A percentile compares a stretch with the other conserved stretches of the same genome.
Evolutionary conservation across 2,888 invertebrate species (phyloP).

Genomic region (Drosophila macrospina): DNA sequence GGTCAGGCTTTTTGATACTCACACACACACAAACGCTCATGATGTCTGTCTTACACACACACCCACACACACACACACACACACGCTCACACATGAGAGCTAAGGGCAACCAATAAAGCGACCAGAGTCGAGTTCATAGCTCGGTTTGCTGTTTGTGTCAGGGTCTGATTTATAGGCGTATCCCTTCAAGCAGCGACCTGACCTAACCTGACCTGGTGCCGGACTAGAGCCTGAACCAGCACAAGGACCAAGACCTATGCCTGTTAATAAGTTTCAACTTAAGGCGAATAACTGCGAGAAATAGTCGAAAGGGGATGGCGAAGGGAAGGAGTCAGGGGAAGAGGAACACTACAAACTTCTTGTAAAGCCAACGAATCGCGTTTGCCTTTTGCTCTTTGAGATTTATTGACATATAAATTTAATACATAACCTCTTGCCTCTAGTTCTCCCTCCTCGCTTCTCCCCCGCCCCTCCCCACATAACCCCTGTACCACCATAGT

Average conservation of each 20-base stretch:
- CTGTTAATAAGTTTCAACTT: constrained; percentile 64
- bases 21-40: constrained; percentile 6
- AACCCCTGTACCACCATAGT: neutral
- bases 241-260: constrained; percentile 43
- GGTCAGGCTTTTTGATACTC: constrained; percentile 33
- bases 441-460: neutral
- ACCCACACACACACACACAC: neutral
- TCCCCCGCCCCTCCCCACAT: neutral
- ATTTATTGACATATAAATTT: constrained; percentile 80
- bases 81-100: constrained; percentile 3
- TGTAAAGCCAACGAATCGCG: constrained; percentile 63
- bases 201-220: constrained; percentile 18
- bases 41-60: constrained; percentile 18
- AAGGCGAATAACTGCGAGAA: neutral
- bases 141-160: constrained; percentile 40
- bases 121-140: constrained; percentile 40
- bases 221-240: neutral
- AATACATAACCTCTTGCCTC: constrained; percentile 54
- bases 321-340: too few relatives aligned
- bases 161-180: constrained; percentile 66
- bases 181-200: constrained; percentile 37
- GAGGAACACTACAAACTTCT: constrained; percentile 31
- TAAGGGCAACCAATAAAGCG: constrained; percentile 51
- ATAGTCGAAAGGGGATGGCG: neutral
- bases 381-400: constrained; percentile 71